These are phyloP conservation scores for Pachypeltis micranthus DNA, from an alignment of 1,140 invertebrate species.

Conservation along the genomic window DNA sequence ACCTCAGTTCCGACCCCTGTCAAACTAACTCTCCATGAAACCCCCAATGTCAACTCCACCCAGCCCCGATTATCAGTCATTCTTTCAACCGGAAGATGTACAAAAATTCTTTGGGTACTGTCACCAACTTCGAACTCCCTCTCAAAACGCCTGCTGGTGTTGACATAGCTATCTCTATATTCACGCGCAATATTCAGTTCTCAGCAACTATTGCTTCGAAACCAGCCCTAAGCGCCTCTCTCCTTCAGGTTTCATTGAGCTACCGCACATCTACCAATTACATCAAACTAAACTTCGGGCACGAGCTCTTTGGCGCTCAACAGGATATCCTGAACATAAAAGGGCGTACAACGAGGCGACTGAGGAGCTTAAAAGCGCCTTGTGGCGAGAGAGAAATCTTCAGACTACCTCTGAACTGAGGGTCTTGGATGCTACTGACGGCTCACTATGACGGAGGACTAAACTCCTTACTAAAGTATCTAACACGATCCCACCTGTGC, in stretches of 20 bases:
- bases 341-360: too few relatives aligned
- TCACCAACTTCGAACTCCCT: not conserved
- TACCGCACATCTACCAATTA: not conserved
- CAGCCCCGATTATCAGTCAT: not conserved
- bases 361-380: too few relatives aligned
- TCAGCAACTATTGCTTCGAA: not conserved
- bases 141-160: not conserved
- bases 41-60: not conserved
- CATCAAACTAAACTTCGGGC: not conserved
- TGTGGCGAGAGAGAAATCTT: too few relatives aligned
- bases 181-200: too few relatives aligned
- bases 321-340: too few relatives aligned
- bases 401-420: too few relatives aligned
- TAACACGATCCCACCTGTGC: too few relatives aligned
- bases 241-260: not conserved
- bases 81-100: not conserved
- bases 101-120: not conserved
- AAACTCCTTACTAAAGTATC: not conserved
- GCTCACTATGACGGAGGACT: too few relatives aligned
- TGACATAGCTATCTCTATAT: not conserved
- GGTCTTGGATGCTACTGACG: too few relatives aligned
- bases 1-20: not conserved
- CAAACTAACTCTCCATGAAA: not conserved
- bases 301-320: not conserved
- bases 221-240: not conserved